A percentile compares a stretch with the other conserved stretches of the same genome.
phyloP scores from a whole-genome alignment of 23 tunicate species.

The Ascidia mentula region DNA sequence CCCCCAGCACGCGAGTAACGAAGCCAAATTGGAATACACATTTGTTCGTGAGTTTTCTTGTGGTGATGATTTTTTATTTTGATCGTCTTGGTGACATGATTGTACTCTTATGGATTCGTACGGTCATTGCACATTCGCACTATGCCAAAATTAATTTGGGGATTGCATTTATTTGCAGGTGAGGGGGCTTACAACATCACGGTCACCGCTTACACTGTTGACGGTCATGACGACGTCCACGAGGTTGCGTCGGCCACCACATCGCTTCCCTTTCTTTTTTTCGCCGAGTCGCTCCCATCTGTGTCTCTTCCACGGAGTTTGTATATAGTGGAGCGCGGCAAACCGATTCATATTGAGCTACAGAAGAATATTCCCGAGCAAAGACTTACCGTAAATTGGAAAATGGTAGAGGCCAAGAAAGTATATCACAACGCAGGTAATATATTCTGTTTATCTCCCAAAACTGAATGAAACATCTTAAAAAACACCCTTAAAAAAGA shows the following conservation, averaged over 20 bases:
- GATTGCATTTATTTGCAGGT: no score
- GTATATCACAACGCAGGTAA: constrained; percentile 32
- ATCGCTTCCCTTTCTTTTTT: constrained; percentile 21
- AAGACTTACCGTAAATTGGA: constrained; percentile 32
- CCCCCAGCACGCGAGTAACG: not conserved
- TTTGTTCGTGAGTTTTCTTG: constrained; percentile 6
- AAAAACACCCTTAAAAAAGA: no score
- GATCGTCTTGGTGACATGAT: no score
- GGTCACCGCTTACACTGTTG: constrained; percentile 14
- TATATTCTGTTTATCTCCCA: not conserved
- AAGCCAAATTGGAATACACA: constrained; percentile 3
- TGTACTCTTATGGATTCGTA: no score
- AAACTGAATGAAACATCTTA: no score
- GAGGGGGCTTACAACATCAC: constrained; percentile 48
- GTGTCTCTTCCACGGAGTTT: constrained; percentile 21
- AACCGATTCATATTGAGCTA: constrained; percentile 6
- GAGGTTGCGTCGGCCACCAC: constrained; percentile 13
- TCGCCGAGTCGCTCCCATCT: constrained; percentile 35
- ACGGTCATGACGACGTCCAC: constrained; percentile 6
- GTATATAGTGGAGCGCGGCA: constrained; percentile 24
- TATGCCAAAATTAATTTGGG: no score
- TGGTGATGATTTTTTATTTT: no score
- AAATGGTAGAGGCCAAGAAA: constrained; percentile 41
- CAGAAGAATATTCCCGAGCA: constrained; percentile 24
- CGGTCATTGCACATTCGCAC: no score